Conservation (phyloP, 2,113 vertebrate species). For the Anguilla japonica region DNA sequence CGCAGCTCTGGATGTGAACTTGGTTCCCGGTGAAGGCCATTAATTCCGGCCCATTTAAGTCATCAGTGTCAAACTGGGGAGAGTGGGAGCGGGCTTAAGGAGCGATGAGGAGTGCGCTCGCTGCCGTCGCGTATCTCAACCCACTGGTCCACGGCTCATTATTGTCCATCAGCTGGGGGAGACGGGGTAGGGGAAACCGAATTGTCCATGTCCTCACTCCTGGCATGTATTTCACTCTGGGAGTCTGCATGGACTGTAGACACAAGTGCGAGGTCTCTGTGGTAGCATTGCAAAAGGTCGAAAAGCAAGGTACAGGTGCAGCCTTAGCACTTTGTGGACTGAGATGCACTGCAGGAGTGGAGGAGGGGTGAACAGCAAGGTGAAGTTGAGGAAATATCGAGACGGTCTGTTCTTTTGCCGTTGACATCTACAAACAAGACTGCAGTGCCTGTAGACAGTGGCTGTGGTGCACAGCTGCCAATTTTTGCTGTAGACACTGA, state of each 20-base stretch:
- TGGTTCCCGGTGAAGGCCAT: not conserved
- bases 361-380: too few relatives aligned
- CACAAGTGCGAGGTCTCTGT: too few relatives aligned
- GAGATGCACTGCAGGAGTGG: too few relatives aligned
- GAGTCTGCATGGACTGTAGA: not conserved
- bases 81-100: not conserved
- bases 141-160: not conserved
- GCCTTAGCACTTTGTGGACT: too few relatives aligned
- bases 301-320: not conserved
- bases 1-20: not conserved
- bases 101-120: not conserved
- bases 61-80: constrained; percentile 19
- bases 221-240: not conserved
- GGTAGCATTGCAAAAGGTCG: not conserved
- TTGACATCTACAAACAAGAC: not conserved
- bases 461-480: not conserved
- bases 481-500: not conserved
- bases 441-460: not conserved
- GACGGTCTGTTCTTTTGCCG: too few relatives aligned
- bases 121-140: not conserved
- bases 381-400: not conserved
- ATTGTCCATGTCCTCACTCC: not conserved
- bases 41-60: constrained; percentile 23
- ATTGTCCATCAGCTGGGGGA: constrained; percentile 18
- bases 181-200: not conserved